phyloP scores from a whole-genome alignment of 2,113 vertebrate species.

The Syngnathoides biaculeatus region DNA sequence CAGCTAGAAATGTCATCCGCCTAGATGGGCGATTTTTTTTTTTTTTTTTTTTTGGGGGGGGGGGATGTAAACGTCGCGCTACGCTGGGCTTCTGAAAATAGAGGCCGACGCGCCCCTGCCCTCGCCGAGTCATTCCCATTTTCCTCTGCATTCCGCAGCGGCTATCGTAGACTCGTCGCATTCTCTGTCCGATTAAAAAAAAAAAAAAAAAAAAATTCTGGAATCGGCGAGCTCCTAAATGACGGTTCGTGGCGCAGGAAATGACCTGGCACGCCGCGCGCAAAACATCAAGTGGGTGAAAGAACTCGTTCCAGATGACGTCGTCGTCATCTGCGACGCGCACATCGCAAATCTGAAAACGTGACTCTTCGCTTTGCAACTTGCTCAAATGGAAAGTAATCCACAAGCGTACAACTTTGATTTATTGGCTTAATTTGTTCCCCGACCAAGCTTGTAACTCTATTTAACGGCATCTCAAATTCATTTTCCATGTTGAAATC shows the following conservation, averaged over 20 bases:
- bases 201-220: slow-evolving; percentile 57
- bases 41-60: no score
- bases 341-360: slow-evolving; percentile 53
- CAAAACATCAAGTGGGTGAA: slow-evolving; percentile 32
- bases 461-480: not conserved
- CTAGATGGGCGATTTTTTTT: no score
- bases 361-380: not conserved
- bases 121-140: slow-evolving; percentile 46
- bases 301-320: slow-evolving; percentile 19
- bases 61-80: no score
- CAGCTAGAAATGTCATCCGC: slow-evolving; percentile 68
- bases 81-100: no score
- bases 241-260: slow-evolving; percentile 27
- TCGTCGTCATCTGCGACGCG: slow-evolving; percentile 44
- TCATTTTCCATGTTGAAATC: not conserved
- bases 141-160: no score
- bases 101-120: no score
- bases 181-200: slow-evolving; percentile 49
- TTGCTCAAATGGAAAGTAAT: not conserved
- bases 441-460: not conserved
- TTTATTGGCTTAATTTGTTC: not conserved
- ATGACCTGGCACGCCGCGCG: slow-evolving; percentile 16
- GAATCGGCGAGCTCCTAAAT: slow-evolving; percentile 38
- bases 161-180: slow-evolving; percentile 46
- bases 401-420: not conserved